phyloP scores from a whole-genome alignment of 2,797 vertebrate genomes.

The Tapirus indicus region DNA sequence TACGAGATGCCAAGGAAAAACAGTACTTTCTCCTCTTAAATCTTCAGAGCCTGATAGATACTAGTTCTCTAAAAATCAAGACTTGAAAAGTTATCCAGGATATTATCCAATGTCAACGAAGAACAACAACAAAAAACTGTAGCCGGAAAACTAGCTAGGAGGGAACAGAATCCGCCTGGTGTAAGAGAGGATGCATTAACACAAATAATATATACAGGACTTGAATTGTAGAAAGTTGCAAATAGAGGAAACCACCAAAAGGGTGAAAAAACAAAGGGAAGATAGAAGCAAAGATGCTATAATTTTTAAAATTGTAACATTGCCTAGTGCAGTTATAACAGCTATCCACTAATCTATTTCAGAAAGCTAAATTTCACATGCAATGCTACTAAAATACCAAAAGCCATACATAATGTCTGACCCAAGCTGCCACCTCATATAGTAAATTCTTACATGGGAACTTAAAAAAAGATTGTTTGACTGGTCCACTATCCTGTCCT shows the following conservation, averaged over 20 bases:
- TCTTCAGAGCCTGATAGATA: neutral
- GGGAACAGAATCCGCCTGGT: neutral
- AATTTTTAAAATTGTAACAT: neutral
- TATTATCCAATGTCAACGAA: neutral
- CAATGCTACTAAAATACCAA: constrained; percentile 72
- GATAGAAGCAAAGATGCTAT: neutral
- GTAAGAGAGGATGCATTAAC: neutral
- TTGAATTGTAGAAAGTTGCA: neutral
- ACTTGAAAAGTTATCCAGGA: neutral
- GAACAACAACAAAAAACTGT: neutral
- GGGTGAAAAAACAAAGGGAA: neutral
- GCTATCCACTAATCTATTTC: neutral
- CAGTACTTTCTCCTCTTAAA: neutral
- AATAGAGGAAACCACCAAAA: neutral
- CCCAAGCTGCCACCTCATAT: constrained; percentile 49
- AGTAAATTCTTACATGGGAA: constrained; percentile 50
- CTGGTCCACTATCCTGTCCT: constrained; percentile 57
- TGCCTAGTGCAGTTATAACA: neutral
- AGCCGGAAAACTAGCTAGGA: neutral
- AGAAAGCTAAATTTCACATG: constrained; percentile 47
- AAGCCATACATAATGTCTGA: constrained; percentile 78
- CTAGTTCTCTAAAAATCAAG: neutral
- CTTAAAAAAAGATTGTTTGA: constrained; percentile 55
- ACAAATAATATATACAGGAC: neutral
- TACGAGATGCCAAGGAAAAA: constrained; percentile 5